A percentile compares a stretch with the other conserved stretches of the same genome.
These are phyloP conservation scores for Drosophila mulleri DNA, from an alignment of 2,888 invertebrate species.

Conservation along the genomic window DNA sequence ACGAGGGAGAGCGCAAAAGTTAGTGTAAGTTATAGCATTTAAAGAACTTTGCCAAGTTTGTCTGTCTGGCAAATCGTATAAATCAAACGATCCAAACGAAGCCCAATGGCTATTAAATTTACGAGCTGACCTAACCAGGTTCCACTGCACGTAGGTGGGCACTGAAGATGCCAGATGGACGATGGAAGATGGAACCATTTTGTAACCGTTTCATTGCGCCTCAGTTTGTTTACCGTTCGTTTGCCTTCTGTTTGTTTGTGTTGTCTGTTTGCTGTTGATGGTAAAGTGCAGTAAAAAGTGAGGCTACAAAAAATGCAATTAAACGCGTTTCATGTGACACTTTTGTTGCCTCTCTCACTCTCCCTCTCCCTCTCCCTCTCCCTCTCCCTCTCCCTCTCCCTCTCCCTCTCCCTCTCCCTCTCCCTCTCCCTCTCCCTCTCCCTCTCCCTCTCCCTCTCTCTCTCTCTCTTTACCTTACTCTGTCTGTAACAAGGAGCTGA, in stretches of 20 bases:
- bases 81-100: slow-evolving; percentile 47
- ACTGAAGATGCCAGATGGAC: not conserved
- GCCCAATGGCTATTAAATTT: slow-evolving; percentile 72
- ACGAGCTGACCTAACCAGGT: slow-evolving; percentile 49
- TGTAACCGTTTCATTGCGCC: slow-evolving; percentile 44
- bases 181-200: slow-evolving; percentile 39
- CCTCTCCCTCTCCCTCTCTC: slow-evolving; percentile 2
- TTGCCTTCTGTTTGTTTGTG: slow-evolving; percentile 16
- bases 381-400: slow-evolving; percentile 3
- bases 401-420: slow-evolving; percentile 2
- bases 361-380: slow-evolving; percentile 4
- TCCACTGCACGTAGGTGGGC: not conserved
- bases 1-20: not conserved
- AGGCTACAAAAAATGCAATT: slow-evolving; percentile 66
- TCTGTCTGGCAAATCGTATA: slow-evolving; percentile 41
- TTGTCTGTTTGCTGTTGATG: slow-evolving; percentile 44
- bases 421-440: slow-evolving; percentile 2
- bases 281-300: slow-evolving; percentile 35
- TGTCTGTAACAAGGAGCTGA: slow-evolving; percentile 2
- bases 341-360: slow-evolving; percentile 39
- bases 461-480: slow-evolving; percentile 2
- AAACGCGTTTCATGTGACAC: slow-evolving; percentile 76
- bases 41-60: slow-evolving; percentile 44
- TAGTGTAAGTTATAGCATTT: slow-evolving; percentile 35
- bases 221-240: slow-evolving; percentile 44